Percentiles rank a stretch among this genome's conserved stretches.
Conservation (phyloP, 2,113 vertebrate species). For the Carassius carassius region DNA sequence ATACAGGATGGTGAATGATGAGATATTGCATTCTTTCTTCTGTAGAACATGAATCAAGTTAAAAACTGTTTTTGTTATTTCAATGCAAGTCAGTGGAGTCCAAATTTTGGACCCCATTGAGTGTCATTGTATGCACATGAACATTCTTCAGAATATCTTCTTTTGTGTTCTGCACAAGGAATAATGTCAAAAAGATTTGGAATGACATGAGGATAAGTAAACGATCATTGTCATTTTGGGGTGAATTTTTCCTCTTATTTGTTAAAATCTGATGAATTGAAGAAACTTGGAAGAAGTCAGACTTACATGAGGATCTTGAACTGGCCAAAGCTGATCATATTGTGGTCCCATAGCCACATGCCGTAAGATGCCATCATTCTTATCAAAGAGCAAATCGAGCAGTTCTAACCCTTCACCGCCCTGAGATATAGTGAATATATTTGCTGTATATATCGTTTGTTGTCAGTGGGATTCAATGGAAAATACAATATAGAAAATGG, state of each 20-base stretch:
- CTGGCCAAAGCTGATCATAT: conserved; percentile 70
- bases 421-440: conserved; percentile 53
- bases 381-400: conserved; percentile 91
- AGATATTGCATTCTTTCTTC: neutral
- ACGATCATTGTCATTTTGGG: neutral
- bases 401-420: conserved; percentile 77
- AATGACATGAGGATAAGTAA: neutral
- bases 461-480: conserved; percentile 9
- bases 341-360: conserved; percentile 72
- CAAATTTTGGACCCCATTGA: no score
- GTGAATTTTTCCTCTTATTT: neutral
- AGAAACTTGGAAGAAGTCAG: neutral
- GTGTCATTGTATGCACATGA: no score
- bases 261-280: neutral
- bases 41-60: neutral
- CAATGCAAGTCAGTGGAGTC: no score
- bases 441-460: conserved; percentile 15
- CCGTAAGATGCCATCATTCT: conserved; percentile 83
- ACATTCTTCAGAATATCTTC: neutral
- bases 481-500: neutral
- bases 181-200: neutral
- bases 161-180: neutral
- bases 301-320: conserved; percentile 74
- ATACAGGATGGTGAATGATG: neutral
- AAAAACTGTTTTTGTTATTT: neutral